A percentile compares a stretch with the other conserved stretches of the same genome.
These are phyloP conservation scores for Crepidodera aurea DNA, from an alignment of 2,888 invertebrate genomes.

Conservation along the genomic window DNA sequence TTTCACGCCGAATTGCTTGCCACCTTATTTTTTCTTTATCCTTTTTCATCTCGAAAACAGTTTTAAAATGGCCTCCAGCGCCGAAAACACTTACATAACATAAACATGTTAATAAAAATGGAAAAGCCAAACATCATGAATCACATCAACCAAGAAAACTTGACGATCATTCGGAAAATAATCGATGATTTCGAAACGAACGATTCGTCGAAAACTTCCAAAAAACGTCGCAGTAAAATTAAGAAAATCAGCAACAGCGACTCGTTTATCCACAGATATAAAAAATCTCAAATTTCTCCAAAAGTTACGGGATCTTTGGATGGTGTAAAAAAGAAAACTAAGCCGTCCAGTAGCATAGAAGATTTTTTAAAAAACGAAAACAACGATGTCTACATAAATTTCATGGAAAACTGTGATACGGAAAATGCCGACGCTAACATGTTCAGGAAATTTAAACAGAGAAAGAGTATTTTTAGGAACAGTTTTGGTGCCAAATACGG, in stretches of 20 bases:
- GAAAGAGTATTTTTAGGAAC: constrained; percentile 42
- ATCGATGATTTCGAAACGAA: constrained; percentile 56
- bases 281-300: constrained; percentile 51
- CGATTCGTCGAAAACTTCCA: constrained; percentile 34
- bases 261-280: constrained; percentile 50
- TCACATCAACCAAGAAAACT: constrained; percentile 50
- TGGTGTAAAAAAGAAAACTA: constrained; percentile 44
- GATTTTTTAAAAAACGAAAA: constrained; percentile 49
- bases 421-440: constrained; percentile 53
- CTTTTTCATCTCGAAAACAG: not conserved
- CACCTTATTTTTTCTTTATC: too few relatives aligned
- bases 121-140: constrained; percentile 39
- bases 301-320: constrained; percentile 48
- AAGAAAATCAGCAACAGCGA: constrained; percentile 51
- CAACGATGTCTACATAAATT: constrained; percentile 55
- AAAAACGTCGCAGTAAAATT: constrained; percentile 33
- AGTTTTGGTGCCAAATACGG: constrained; percentile 42
- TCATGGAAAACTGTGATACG: constrained; percentile 51
- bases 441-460: constrained; percentile 37
- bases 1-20: too few relatives aligned
- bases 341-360: constrained; percentile 46
- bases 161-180: constrained; percentile 57
- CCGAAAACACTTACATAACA: not conserved
- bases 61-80: not conserved
- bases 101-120: constrained; percentile 39